Base-by-base conservation (phyloP, 2,888 invertebrate species). In the Nymphalis polychloros region DNA sequence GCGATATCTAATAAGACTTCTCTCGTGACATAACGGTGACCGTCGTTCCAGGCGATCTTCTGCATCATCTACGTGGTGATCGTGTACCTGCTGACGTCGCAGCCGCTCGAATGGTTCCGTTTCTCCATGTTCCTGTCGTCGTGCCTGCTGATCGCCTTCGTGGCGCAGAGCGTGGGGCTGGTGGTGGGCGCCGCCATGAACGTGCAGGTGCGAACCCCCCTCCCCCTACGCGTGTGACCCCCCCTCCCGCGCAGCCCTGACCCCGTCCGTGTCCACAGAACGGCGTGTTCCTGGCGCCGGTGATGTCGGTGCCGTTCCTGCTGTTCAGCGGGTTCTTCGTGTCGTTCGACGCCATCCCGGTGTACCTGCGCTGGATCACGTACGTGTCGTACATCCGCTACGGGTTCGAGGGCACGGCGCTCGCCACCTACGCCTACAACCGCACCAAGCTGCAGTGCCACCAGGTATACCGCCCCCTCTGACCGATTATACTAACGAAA, bases 281-380 rank as follows among this genome's bases (percentile, higher is more conserved):
- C 83, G 98, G 98, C 41, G 98, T 98, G 64, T 99, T 98, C 93
- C 93, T 99, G 78, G 98, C 98, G 8, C 98, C 98, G 0, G 98
- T 98, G 57, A 98, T 98, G 97, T 97, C 97, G 1, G 98, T 98
- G 59, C 98, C 98, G 48, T 98, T 99, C 93, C 94, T 99, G 67
- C 93, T 98, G 69, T 98, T 98, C 94, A 98, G 98, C 77, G 98
- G 98, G 8, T 98, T 98, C 95, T 98, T 98, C 91, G 98, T 98
- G 50, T 98, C 97, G 72, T 98, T 98, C 90, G 97, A 98, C 85
- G 98, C 98, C 1, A 98, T 99, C 82, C 98, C 98, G 0, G 95
- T 97, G 2, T 99, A 98, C 87, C 93, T 99, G 64, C 94, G 98
- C 75, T 98, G 98, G 98, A 96, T 99, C 79, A 98, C 98, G 0